Evolutionary conservation across 2,113 vertebrate species (phyloP), one percentile per base, ranked within the genome.

Genomic region (Entelurus aequoreus): DNA sequence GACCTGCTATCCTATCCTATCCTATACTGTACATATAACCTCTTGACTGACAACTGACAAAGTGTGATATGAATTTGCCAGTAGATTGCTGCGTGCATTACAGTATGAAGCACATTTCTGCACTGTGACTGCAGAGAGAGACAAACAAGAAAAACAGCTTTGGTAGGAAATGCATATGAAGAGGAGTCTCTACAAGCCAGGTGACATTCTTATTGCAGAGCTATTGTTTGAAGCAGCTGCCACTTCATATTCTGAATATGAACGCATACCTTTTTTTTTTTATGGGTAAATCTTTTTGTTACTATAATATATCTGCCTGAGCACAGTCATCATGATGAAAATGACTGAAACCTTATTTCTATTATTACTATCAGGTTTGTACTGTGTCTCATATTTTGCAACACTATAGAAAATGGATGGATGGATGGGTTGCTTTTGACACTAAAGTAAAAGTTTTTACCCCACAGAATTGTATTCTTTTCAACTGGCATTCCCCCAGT

Each of bases 311-410:
- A 53, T 11, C 14, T 71, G 48, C 40, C 58, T 57, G 36, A 58
- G 59, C 6, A 60, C 62, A 54, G 47, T 50, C 36, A 46, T 44
- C 6, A 3, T 2, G 56, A 75, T 54, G 57, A 68, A 49, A 66
- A 63, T 53, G 66, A 69, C 47, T 51, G 48, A n/a, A 48, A 42
- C 63, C 50, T 52, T 68, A 15, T 40, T 42, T 69, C 51, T 88
- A 21, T 60, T 84, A 38, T 49, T 80, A 9, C 42, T 85, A 54
- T 77, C 83, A 81, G 88, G 87, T 88, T 69, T 71, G 84, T 58
- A 56, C 28, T 28, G 28, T 28, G 28, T 19, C 13, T 48, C 9
- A 1, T 38, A 35, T 42, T 9, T 69, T 50, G 48, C 14, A n/a
- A 19, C 48, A 50, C 28, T 28, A 2, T 28, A 28, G 28, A 28